A percentile compares a stretch with the other conserved stretches of the same genome.
These are phyloP conservation scores for Pteruthius melanotis DNA, from an alignment of 2,113 vertebrate genomes.

Conservation along the genomic window DNA sequence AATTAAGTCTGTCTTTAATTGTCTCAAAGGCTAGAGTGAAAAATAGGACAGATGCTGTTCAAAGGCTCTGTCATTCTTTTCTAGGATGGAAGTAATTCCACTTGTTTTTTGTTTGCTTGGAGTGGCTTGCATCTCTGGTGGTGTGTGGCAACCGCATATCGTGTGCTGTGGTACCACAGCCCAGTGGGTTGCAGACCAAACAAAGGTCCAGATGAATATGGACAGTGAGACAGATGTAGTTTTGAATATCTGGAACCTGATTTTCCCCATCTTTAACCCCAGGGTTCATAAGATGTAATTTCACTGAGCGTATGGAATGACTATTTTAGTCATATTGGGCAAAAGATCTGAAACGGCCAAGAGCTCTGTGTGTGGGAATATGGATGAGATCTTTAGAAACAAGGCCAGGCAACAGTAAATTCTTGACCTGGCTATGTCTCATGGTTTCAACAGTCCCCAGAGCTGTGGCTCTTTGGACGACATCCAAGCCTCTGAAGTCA, in stretches of 20 bases:
- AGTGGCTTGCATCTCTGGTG: neutral
- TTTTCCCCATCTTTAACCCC: neutral
- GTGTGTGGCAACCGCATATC: neutral
- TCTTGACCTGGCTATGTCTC: conserved; percentile 36
- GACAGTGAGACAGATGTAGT: neutral
- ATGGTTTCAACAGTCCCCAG: conserved; percentile 25
- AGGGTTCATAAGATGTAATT: neutral
- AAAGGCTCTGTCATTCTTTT: neutral
- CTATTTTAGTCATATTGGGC: neutral
- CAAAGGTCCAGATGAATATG: neutral
- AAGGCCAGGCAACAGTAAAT: neutral
- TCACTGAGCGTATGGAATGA: neutral
- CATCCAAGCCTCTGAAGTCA: conserved; percentile 42
- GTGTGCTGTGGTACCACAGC: neutral
- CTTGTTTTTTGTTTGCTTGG: neutral
- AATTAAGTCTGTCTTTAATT: neutral
- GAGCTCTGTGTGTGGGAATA: neutral
- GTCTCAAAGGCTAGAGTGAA: neutral
- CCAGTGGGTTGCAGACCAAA: neutral
- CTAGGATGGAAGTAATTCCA: neutral
- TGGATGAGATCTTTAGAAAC: neutral
- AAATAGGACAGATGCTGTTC: conserved; percentile 14
- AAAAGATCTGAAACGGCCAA: neutral
- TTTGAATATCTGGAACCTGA: neutral
- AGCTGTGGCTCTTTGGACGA: neutral